Percentiles rank a stretch among this genome's conserved stretches.
Evolutionary conservation across 2,797 vertebrate genomes (phyloP).

Genomic region (Myoxocephalus aenaeus): DNA sequence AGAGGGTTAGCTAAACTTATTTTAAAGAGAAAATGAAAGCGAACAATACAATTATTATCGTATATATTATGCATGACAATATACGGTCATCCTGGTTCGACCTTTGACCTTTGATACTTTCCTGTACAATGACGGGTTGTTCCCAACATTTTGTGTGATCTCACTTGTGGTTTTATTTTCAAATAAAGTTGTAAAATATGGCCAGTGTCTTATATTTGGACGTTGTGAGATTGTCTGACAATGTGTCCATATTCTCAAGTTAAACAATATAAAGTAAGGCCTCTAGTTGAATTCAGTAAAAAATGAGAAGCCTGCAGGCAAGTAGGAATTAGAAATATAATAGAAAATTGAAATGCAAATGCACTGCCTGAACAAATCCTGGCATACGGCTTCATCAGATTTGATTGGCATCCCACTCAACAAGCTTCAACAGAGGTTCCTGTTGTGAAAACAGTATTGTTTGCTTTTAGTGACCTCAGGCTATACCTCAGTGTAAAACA

Average conservation of each 20-base stretch:
- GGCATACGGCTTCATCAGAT: slow-evolving; percentile 33
- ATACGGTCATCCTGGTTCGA: not conserved
- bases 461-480: slow-evolving; percentile 74
- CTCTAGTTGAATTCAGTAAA: not conserved
- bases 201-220: not conserved
- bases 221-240: not conserved
- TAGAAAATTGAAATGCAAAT: slow-evolving; percentile 2
- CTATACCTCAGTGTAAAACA: slow-evolving; percentile 56
- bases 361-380: slow-evolving; percentile 16
- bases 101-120: not conserved
- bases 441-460: slow-evolving; percentile 76
- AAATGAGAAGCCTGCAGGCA: not conserved
- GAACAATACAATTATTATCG: not conserved
- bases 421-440: slow-evolving; percentile 45
- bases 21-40: not conserved
- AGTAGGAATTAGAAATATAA: not conserved
- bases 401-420: slow-evolving; percentile 57
- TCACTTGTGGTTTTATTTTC: not conserved
- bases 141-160: not conserved
- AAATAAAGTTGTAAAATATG: not conserved
- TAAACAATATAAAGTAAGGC: not conserved
- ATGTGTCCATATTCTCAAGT: not conserved
- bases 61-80: not conserved
- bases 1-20: not conserved
- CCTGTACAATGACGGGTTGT: not conserved